phyloP scores from a whole-genome alignment of 2,113 vertebrate genomes.

The Nothoprocta pentlandii region DNA sequence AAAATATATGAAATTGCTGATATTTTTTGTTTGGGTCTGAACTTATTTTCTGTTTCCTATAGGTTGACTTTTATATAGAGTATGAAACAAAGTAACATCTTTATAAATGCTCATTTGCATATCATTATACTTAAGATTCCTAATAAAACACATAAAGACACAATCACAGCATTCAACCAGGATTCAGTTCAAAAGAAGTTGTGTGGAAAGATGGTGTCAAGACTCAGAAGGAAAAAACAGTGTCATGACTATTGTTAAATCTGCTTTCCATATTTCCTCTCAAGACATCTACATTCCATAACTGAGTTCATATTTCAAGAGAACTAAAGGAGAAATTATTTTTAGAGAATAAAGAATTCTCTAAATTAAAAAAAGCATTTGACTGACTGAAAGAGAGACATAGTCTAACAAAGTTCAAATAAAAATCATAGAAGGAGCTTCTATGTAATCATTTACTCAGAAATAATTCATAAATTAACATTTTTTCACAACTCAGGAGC shows the following conservation, averaged over 20 bases:
- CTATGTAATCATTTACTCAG: conserved; percentile 41
- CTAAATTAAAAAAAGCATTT: not conserved
- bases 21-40: not conserved
- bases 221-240: not conserved
- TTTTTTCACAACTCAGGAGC: conserved; percentile 17
- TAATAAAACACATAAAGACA: not conserved
- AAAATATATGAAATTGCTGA: not conserved
- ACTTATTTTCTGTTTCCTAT: not conserved
- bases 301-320: not conserved
- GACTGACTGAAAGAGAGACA: conserved; percentile 9
- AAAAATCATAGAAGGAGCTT: not conserved
- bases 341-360: not conserved
- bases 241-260: not conserved
- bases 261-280: not conserved
- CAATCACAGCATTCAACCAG: not conserved
- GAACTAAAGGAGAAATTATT: not conserved
- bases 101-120: not conserved
- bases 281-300: not conserved
- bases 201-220: not conserved
- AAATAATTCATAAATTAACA: conserved; percentile 59
- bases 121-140: not conserved
- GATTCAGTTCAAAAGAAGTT: not conserved
- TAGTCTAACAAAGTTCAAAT: conserved; percentile 31
- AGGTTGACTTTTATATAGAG: not conserved
- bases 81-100: not conserved